phyloP scores from a whole-genome alignment of 1,140 invertebrate species.

The Drosophila pseudoobscura region DNA sequence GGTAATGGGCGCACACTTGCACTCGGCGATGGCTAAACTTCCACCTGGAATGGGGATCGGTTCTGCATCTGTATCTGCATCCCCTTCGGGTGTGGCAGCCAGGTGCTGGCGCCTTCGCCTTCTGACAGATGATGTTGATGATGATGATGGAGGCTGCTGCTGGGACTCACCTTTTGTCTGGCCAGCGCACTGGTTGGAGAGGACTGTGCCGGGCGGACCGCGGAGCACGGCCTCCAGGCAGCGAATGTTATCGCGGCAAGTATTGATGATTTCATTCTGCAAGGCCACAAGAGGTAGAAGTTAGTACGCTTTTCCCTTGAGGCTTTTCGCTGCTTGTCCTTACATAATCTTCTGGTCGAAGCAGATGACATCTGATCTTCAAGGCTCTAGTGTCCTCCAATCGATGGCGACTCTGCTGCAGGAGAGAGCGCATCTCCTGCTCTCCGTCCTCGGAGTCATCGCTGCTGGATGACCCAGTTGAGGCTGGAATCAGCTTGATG shows the following conservation, averaged over 20 bases:
- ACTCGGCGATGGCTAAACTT: conserved; percentile 35
- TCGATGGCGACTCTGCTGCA: conserved; percentile 72
- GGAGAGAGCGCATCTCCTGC: conserved; percentile 76
- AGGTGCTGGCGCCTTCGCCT: conserved; percentile 9
- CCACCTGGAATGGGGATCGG: conserved; percentile 8
- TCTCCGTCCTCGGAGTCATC: conserved; percentile 77
- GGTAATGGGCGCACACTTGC: conserved; percentile 81
- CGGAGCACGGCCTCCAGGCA: conserved; percentile 86
- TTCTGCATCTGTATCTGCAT: not conserved
- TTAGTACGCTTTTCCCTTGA: not conserved
- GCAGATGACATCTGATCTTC: conserved; percentile 79
- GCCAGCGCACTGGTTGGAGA: conserved; percentile 71
- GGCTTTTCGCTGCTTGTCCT: conserved; percentile 5
- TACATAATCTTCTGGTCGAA: conserved; percentile 83
- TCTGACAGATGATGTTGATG: conserved; percentile 22
- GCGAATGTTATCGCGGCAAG: conserved; percentile 89
- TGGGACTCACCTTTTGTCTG: conserved; percentile 83
- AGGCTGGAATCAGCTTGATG: conserved; percentile 73
- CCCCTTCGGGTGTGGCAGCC: conserved; percentile 5
- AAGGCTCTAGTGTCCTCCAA: conserved; percentile 78
- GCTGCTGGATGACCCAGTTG: conserved; percentile 67
- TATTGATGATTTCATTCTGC: conserved; percentile 89
- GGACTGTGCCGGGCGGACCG: conserved; percentile 77
- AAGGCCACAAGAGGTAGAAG: conserved; percentile 12
- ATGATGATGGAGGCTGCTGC: conserved; percentile 38